Base-by-base conservation (phyloP, 2,888 invertebrate genomes). In the Tryphoninae sp. region DNA sequence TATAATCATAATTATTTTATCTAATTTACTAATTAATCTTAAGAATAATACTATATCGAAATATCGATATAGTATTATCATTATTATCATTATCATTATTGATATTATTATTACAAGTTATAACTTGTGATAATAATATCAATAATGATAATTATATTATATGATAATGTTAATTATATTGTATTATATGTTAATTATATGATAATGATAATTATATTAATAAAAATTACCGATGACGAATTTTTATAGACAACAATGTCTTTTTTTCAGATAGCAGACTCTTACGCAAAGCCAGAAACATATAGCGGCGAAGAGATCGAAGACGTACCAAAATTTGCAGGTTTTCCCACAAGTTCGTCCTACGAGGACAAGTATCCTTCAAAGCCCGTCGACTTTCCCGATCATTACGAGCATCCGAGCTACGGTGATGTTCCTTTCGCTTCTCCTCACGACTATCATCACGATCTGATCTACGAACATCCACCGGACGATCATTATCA, bases 401-500 rank as follows among this genome's bases (percentile, higher is more conserved):
- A 72, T 0, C 85, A 86, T 58, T 86, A 84, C 55, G 85, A 87
- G 61, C 87, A 22, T 45, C 86, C 93, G 23, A 89, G 92, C 59
- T 93, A 88, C 85, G 87, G 91, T 77, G 92, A 86, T 16, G 83
- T 92, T 51, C 91, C 90, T 1, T 91, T 92, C 42, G 82, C 88
- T 68, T 92, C 92, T 53, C 92, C 93, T 86, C 26, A 83, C 79
- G 93, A 93, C 13, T 86, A 86, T 82, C 86, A 87, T 61, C 87
- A 89, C 72, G 89, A 89, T 7, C 58, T 89, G 16, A 86, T 88
- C 33, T 88, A 90, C 74, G 90, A 91, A 61, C 89, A 90, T 78
- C 69, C 87, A 45, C 93, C 93, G n/a, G 93, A 85, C 16, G 92
- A 93, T 86, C 90, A 93, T 69, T 93, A 92, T 83, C 92, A 91